Percentiles rank a stretch among this genome's conserved stretches.
Evolutionary conservation across 2,113 vertebrate species (phyloP).

Genomic region (Gulo gulo): DNA sequence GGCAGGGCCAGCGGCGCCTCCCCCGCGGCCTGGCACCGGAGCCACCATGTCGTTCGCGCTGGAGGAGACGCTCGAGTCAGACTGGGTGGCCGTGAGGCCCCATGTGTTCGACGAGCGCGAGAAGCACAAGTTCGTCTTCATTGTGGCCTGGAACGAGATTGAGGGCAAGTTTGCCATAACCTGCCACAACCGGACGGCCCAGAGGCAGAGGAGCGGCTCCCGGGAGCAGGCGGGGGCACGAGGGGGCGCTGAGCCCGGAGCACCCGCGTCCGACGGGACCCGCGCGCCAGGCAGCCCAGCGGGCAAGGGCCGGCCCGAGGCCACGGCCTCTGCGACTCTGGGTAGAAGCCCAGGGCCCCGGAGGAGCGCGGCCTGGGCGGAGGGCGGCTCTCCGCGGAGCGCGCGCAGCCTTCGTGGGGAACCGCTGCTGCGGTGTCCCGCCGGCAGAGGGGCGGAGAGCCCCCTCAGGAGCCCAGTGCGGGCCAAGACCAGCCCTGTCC

Average conservation of each 20-base stretch:
- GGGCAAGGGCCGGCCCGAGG: slow-evolving; percentile 31
- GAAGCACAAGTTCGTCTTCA: slow-evolving; percentile 96
- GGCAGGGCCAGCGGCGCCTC: not conserved
- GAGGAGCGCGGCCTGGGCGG: slow-evolving; percentile 66
- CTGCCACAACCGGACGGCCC: slow-evolving; percentile 95
- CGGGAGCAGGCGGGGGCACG: slow-evolving; percentile 77
- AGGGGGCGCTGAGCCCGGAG: not conserved
- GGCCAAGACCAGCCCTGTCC: slow-evolving; percentile 52
- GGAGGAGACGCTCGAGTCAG: slow-evolving; percentile 95
- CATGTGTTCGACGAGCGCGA: slow-evolving; percentile 95
- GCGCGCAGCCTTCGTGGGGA: slow-evolving; percentile 49
- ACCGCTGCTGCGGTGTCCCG: not conserved
- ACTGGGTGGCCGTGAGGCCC: slow-evolving; percentile 95
- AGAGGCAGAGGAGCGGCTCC: slow-evolving; percentile 89
- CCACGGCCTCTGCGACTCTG: not conserved
- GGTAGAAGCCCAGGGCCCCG: slow-evolving; percentile 53
- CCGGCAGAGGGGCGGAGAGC: slow-evolving; percentile 56
- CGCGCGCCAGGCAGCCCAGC: slow-evolving; percentile 52
- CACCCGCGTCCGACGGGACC: not conserved
- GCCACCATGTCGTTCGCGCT: slow-evolving; percentile 89
- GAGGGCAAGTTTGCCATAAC: slow-evolving; percentile 98
- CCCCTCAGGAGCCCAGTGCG: slow-evolving; percentile 64
- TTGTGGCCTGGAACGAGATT: slow-evolving; percentile 98
- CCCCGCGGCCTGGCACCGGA: slow-evolving; percentile 2
- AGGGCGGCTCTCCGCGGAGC: slow-evolving; percentile 68